Evolutionary conservation across 2,113 vertebrate genomes (phyloP), one percentile per base, ranked within the genome.

Genomic region (Ailurus styani): DNA sequence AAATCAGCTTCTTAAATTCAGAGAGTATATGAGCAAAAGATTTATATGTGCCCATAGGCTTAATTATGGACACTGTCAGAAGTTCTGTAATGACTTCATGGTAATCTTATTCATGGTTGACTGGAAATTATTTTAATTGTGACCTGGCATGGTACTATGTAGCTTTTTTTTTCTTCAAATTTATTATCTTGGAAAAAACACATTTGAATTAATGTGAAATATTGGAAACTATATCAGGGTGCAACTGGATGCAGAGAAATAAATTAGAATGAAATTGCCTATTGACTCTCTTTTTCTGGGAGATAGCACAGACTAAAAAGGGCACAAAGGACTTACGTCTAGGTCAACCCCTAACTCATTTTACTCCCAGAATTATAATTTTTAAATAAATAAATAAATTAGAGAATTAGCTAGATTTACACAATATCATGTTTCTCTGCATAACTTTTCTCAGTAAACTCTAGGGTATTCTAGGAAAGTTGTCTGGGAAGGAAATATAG

Each of bases 241-340:
- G 23, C 45, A 96, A 84, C 55, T 91, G 13, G 68, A 93, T 27
- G 47, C 27, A 89, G 66, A 97, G 23, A 66, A 64, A 95, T 95
- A 96, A 95, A 95, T 93, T 91, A 95, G 47, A 95, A 93, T 79
- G 79, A 98, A 95, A 97, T 87, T 96, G 68, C 20, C 60, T 95
- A 68, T 95, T 85, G 23, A 95, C 50, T 91, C 12, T 75, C 12
- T 68, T 18, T 87, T 91, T 86, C 45, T 82, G 37, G 7, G 64
- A 89, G 72, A 75, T 10, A 82, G 31, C 13, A 37, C 6, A 86
- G 21, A 15, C 10, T 87, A 92, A 79, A 54, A 93, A 68, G 11
- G 7, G 23, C 14, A 52, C 31, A 55, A 70, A 90, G n/a, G 3
- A 42, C 21, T 78, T 96, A 82, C 25, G 0, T 31, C 18, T 75